Evolutionary conservation across 2,888 invertebrate genomes (phyloP), one percentile per base, ranked within the genome.

Genomic region (Dolichopus griseipennis): DNA sequence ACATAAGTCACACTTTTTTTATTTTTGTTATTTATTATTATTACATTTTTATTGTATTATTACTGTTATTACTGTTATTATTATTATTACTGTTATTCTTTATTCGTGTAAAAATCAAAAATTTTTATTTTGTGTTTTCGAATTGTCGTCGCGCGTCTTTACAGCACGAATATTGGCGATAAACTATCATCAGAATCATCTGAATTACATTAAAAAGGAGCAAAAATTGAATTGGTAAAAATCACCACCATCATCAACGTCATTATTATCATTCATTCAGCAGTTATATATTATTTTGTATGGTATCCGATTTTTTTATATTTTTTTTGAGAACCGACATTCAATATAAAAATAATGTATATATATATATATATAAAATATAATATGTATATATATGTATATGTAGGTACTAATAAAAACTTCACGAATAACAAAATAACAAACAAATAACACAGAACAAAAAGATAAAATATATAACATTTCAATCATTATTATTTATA

Each of bases 151-250:
- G 78, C 78, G 78, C 79, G 79, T 80, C 81, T 79, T 78, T 78
- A 80, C 80, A 78, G 80, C 78, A 79, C 79, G 81, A 80, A 79
- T 79, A 80, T 80, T 80, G 79, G 79, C 80, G 81, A 81, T 80
- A 80, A 80, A 80, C 80, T 80, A 80, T 80, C 80, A 80, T 80
- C 80, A n/a, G 18, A 18, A 15, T n/a, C 52, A 52, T 52, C 52
- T 12, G 52, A 52, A 52, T 52, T 52, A 18, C 18, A 18, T 52
- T 52, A 15, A 37, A n/a, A 52, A 52, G 52, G 52, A 52, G 52
- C 52, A 18, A 52, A 52, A 52, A 52, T 52, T 27, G 18, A 52
- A 52, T 52, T 52, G 52, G 52, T 52, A 12, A 52, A 52, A 52
- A 52, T 52, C 52, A 52, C 52, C 52, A 52, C 18, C 52, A 52